Percentiles rank a stretch among this genome's conserved stretches.
These are phyloP conservation scores for Diplodus sargus DNA, from an alignment of 2,797 vertebrate genomes.

Conservation along the genomic window DNA sequence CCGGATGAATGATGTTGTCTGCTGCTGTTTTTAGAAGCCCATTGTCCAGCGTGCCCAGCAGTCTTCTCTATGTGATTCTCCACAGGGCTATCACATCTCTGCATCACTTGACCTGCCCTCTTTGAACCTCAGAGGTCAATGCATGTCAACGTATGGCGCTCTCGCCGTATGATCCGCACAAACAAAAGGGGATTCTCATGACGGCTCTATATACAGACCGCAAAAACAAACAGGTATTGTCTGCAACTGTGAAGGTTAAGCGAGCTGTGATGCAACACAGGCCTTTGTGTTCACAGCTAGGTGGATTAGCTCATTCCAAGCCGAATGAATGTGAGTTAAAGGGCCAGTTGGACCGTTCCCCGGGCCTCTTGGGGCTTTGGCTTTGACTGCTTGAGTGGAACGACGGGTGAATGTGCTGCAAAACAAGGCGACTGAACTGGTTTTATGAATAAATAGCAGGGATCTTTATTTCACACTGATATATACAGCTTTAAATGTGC, in stretches of 20 bases:
- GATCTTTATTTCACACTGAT: not conserved
- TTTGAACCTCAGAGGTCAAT: constrained; percentile 37
- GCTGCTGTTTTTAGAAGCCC: constrained; percentile 57
- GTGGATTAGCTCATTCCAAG: constrained; percentile 66
- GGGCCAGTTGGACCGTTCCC: constrained; percentile 41
- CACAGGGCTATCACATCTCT: constrained; percentile 25
- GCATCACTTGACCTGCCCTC: constrained; percentile 17
- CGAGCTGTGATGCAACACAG: constrained; percentile 65
- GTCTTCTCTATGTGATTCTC: constrained; percentile 34
- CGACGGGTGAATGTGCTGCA: constrained; percentile 1
- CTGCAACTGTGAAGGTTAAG: constrained; percentile 40
- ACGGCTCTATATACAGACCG: constrained; percentile 17
- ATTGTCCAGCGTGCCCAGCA: constrained; percentile 41
- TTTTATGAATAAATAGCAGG: not conserved
- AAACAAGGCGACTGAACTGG: constrained; percentile 31
- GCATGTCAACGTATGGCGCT: constrained; percentile 11
- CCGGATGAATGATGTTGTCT: constrained; percentile 41
- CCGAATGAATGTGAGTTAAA: constrained; percentile 54
- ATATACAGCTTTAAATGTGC: too few species aligned
- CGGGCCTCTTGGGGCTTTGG: constrained; percentile 24
- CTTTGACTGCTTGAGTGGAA: constrained; percentile 14
- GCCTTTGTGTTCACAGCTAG: constrained; percentile 49
- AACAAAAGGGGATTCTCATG: constrained; percentile 23
- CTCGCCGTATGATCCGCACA: constrained; percentile 11
- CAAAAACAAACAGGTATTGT: constrained; percentile 43